A percentile compares a stretch with the other conserved stretches of the same genome.
These are phyloP conservation scores for Spea bombifrons DNA, from an alignment of 2,113 vertebrate species.

Conservation along the genomic window DNA sequence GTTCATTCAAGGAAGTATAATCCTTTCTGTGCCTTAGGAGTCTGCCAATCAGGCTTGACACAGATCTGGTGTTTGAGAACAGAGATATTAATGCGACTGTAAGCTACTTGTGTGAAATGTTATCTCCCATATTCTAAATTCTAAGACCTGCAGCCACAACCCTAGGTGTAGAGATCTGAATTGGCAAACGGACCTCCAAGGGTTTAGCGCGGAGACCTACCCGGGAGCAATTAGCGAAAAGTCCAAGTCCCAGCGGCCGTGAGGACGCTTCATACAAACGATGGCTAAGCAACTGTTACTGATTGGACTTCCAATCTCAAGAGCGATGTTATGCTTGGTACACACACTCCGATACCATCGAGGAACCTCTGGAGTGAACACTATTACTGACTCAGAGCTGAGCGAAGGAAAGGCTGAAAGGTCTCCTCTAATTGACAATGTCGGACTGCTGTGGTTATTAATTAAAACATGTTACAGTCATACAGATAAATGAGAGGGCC, in stretches of 20 bases:
- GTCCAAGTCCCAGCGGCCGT: not conserved
- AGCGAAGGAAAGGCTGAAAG: not conserved
- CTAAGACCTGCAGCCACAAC: not conserved
- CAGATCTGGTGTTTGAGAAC: not conserved
- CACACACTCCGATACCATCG: conserved; percentile 5
- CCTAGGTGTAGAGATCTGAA: not conserved
- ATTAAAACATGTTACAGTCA: not conserved
- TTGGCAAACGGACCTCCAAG: not conserved
- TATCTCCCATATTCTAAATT: not conserved
- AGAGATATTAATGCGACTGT: conserved; percentile 13
- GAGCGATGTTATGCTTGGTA: not conserved
- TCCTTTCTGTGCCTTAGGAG: not conserved
- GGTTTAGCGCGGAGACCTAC: not conserved
- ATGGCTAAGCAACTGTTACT: not conserved
- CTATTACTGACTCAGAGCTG: not conserved
- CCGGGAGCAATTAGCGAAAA: conserved; percentile 23
- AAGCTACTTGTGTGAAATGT: not conserved
- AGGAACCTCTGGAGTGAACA: conserved; percentile 4
- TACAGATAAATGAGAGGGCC: not conserved
- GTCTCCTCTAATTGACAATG: conserved; percentile 10
- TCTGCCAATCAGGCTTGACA: conserved; percentile 7
- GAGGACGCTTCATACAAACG: not conserved
- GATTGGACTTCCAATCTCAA: fast-evolving
- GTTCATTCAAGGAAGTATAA: conserved; percentile 4
- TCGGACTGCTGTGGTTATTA: not conserved